Conservation (phyloP, 2,888 invertebrate genomes). For the Nysson spinosus region DNA sequence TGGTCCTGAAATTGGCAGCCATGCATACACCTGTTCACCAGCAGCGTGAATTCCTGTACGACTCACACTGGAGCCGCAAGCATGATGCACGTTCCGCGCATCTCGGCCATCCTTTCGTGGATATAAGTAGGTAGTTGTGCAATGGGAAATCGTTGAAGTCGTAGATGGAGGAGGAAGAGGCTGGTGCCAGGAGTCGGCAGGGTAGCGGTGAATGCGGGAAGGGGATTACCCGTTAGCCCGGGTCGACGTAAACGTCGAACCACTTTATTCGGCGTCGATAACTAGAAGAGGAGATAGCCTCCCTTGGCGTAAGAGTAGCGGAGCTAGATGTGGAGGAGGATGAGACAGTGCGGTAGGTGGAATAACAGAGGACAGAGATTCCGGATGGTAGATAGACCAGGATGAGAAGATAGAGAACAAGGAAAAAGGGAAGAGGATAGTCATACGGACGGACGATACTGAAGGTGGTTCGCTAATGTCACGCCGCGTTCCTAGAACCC, state of each 20-base stretch:
- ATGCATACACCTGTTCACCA: conserved; percentile 39
- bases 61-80: background rate
- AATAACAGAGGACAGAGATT: conserved; percentile 41
- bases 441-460: conserved; percentile 54
- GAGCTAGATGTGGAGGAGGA: conserved; percentile 24
- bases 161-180: conserved; percentile 1
- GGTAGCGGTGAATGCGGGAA: conserved; percentile 23
- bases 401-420: conserved; percentile 5
- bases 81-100: background rate
- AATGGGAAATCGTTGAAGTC: conserved; percentile 43
- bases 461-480: conserved; percentile 72
- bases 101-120: conserved; percentile 27
- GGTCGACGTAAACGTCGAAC: conserved; percentile 65
- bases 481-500: conserved; percentile 74
- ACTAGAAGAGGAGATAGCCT: conserved; percentile 63
- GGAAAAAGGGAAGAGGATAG: conserved; percentile 21
- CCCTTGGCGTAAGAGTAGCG: conserved; percentile 55
- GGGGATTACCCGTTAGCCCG: conserved; percentile 61
- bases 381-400: conserved; percentile 4
- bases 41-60: conserved; percentile 13
- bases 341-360: conserved; percentile 37
- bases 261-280: conserved; percentile 65
- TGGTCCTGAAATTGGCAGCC: conserved; percentile 11
- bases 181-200: conserved; percentile 17
- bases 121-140: conserved; percentile 13